Conservation (phyloP, 1,140 invertebrate genomes). For the Orussus abietinus region DNA sequence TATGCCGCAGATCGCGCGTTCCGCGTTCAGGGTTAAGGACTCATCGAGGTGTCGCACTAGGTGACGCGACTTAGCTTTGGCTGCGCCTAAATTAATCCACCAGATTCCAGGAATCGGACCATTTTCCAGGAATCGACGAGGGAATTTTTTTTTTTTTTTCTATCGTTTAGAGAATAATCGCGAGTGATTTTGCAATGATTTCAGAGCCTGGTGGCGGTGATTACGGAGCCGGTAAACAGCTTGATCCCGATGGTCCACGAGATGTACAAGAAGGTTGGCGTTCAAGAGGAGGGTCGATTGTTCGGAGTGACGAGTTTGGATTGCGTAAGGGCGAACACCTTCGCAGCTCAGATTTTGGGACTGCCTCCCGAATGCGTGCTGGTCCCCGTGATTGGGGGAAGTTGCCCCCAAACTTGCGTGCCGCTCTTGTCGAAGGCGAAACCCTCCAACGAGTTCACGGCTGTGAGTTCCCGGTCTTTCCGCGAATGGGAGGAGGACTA, state of each 20-base stretch:
- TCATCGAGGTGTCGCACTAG: no score
- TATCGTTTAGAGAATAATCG: no score
- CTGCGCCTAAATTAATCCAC: no score
- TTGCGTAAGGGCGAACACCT: slow-evolving; percentile 72
- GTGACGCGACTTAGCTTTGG: no score
- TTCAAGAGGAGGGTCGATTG: slow-evolving; percentile 66
- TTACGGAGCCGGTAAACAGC: slow-evolving; percentile 58
- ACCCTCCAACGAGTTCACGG: slow-evolving; percentile 51
- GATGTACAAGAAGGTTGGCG: slow-evolving; percentile 56
- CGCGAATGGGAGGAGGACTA: neutral
- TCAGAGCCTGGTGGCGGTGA: slow-evolving; percentile 58
- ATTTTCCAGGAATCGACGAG: no score
- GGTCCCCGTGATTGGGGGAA: slow-evolving; percentile 81
- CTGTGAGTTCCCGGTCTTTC: slow-evolving; percentile 30
- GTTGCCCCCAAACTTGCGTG: slow-evolving; percentile 73
- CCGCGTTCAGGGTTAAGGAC: no score
- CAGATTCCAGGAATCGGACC: no score
- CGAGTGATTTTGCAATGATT: no score
- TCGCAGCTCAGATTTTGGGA: slow-evolving; percentile 56
- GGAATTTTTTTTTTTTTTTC: no score
- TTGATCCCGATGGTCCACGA: slow-evolving; percentile 59
- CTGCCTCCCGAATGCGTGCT: slow-evolving; percentile 64
- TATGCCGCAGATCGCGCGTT: no score
- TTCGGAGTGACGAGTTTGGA: slow-evolving; percentile 79
- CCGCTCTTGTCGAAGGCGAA: slow-evolving; percentile 73